A percentile compares a stretch with the other conserved stretches of the same genome.
These are phyloP conservation scores for Halcyon malimbica DNA, from an alignment of 2,113 vertebrate genomes.

Conservation along the genomic window DNA sequence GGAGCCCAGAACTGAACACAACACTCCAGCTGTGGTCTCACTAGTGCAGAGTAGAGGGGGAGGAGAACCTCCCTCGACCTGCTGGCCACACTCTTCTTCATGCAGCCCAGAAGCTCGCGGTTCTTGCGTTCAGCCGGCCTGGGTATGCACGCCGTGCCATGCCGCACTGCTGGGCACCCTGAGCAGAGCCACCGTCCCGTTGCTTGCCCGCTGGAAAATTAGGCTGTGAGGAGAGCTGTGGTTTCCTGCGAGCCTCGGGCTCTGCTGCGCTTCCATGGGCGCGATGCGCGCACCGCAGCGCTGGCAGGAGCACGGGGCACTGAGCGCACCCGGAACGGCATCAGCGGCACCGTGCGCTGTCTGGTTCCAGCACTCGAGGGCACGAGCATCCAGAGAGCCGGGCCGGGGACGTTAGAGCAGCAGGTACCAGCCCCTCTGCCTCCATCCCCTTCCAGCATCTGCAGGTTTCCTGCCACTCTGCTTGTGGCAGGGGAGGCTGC, in stretches of 20 bases:
- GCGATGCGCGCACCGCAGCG: fast-evolving
- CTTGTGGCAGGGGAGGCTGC: not conserved
- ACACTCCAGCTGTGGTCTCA: too few relatives aligned
- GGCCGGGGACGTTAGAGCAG: not conserved
- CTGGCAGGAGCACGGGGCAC: not conserved
- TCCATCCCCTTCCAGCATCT: not conserved
- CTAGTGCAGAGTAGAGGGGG: too few relatives aligned
- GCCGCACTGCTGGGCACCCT: too few relatives aligned
- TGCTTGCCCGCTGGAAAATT: not conserved
- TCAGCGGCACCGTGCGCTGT: not conserved
- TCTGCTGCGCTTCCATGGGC: not conserved
- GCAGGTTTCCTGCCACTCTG: not conserved
- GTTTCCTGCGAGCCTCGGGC: not conserved
- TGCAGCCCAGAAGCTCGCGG: too few relatives aligned
- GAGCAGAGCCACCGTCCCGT: not conserved
- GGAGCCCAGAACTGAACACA: too few relatives aligned
- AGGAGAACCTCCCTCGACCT: too few relatives aligned
- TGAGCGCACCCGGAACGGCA: too few relatives aligned
- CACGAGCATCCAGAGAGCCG: too few relatives aligned
- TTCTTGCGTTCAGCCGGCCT: too few relatives aligned
- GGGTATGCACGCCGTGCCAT: not conserved
- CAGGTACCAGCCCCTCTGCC: not conserved
- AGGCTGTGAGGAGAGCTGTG: not conserved
- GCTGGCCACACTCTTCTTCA: too few relatives aligned
- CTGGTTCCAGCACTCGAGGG: not conserved